Evolutionary conservation across 2,797 vertebrate species (phyloP).

Genomic region (Leptoclinus maculatus): DNA sequence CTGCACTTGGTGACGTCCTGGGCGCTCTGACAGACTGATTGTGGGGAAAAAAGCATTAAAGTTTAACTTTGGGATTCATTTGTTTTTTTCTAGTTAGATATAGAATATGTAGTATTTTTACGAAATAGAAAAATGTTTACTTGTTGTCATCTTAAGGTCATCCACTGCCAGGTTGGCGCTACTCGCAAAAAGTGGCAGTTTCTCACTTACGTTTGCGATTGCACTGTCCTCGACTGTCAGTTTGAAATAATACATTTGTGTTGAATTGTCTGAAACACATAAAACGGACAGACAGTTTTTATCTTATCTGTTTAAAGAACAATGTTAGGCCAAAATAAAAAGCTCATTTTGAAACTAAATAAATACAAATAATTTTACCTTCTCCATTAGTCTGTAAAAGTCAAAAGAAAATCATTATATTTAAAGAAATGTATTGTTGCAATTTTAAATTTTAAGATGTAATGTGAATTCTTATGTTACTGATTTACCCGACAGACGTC

Average conservation of each 20-base stretch:
- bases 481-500: conserved; percentile 60
- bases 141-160: conserved; percentile 43
- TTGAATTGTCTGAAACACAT: conserved; percentile 52
- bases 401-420: background rate
- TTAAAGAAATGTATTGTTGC: background rate
- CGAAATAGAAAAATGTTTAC: conserved; percentile 54
- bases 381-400: conserved; percentile 30
- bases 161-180: fast-evolving
- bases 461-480: background rate
- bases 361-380: conserved; percentile 37
- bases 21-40: conserved; percentile 47
- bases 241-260: conserved; percentile 63
- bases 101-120: background rate
- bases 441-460: background rate
- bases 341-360: background rate
- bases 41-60: background rate
- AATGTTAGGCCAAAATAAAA: background rate
- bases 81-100: background rate
- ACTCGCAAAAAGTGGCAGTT: fast-evolving
- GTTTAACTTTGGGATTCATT: background rate
- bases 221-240: conserved; percentile 53
- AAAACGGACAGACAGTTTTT: conserved; percentile 7
- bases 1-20: fast-evolving
- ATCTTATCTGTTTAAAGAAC: background rate
- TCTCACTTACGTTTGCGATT: fast-evolving